Evolutionary conservation across 2,888 invertebrate genomes (phyloP).

Genomic region (Rotaria socialis): DNA sequence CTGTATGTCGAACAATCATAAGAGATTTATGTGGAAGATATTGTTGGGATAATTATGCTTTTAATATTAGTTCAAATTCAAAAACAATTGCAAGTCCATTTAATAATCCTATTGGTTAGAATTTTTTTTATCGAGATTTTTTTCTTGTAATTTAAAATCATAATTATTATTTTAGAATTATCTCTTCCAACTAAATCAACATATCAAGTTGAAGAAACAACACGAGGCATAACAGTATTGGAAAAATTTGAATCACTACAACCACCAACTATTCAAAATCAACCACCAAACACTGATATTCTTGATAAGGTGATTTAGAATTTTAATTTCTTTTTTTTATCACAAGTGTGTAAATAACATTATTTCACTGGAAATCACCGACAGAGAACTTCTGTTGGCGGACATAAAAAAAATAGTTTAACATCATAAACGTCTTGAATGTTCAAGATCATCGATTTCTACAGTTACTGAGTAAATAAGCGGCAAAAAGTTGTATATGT

Average conservation of each 20-base stretch:
- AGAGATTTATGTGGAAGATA: constrained; percentile 87
- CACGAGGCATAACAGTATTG: constrained; percentile 1
- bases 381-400: no score
- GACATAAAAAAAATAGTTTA: no score
- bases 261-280: constrained; percentile 74
- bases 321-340: background rate
- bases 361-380: no score
- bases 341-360: no score
- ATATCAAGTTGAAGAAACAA: background rate
- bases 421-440: no score
- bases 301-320: constrained; percentile 74
- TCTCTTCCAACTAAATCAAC: background rate
- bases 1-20: constrained; percentile 74
- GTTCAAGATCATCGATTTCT: no score
- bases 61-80: constrained; percentile 64
- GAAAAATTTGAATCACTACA: constrained; percentile 64
- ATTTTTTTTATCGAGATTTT: background rate
- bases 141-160: no score
- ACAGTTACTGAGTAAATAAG: no score
- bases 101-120: constrained; percentile 5
- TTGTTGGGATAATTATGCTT: constrained; percentile 88
- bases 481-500: no score
- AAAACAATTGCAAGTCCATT: constrained; percentile 30
- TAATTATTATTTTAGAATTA: background rate
- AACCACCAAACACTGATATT: constrained; percentile 82